phyloP scores from a whole-genome alignment of 2,888 invertebrate species.

The Rotaria socialis region DNA sequence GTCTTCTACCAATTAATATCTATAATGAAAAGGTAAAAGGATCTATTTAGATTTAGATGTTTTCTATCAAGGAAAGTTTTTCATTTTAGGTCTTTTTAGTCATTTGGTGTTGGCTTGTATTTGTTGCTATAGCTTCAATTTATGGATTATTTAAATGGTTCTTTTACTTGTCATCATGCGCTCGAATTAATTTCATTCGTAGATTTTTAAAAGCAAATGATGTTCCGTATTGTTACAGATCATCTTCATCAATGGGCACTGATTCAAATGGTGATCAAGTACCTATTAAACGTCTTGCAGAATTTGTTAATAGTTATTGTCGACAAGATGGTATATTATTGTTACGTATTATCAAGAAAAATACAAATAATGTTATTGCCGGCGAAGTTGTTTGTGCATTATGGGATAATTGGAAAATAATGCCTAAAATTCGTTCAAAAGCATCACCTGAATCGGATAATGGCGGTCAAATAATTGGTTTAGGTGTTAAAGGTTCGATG shows the following conservation, averaged over 20 bases:
- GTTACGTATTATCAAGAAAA: constrained; percentile 41
- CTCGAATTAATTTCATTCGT: constrained; percentile 40
- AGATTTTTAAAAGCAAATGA: constrained; percentile 44
- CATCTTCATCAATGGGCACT: background rate
- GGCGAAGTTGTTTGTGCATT: constrained; percentile 45
- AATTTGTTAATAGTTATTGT: constrained; percentile 40
- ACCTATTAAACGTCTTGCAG: constrained; percentile 40
- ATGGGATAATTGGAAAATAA: constrained; percentile 43
- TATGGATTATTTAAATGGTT: constrained; percentile 45
- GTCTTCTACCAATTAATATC: constrained; percentile 48
- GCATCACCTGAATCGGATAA: constrained; percentile 24
- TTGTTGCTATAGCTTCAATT: constrained; percentile 40
- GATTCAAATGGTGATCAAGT: constrained; percentile 31
- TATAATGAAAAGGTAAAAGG: constrained; percentile 43
- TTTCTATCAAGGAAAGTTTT: too few relatives aligned
- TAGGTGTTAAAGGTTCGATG: background rate
- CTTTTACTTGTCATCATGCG: constrained; percentile 38
- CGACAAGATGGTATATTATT: constrained; percentile 46
- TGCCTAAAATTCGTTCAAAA: constrained; percentile 17
- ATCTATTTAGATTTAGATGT: too few relatives aligned
- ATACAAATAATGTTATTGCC: constrained; percentile 44
- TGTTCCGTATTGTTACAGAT: background rate
- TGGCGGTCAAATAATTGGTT: constrained; percentile 1
- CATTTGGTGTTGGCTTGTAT: constrained; percentile 46
- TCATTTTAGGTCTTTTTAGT: constrained; percentile 40